phyloP scores from a whole-genome alignment of 1,140 invertebrate species.

The Caenorhabditis tropicalis region DNA sequence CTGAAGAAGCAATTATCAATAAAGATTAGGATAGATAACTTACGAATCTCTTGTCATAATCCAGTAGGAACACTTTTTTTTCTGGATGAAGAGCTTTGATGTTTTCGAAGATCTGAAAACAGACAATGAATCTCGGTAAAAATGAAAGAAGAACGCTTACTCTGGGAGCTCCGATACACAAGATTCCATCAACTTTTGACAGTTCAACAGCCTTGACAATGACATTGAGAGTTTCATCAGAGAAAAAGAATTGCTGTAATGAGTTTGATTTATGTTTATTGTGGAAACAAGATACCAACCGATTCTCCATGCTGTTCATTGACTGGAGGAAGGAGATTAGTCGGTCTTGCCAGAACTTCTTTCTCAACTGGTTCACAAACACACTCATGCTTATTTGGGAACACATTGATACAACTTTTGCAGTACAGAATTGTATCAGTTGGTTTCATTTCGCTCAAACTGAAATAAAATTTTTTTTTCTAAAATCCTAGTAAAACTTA shows the following conservation, averaged over 20 bases:
- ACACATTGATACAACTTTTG: conserved; percentile 4
- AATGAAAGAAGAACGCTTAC: not conserved
- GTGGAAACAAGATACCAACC: conserved; percentile 7
- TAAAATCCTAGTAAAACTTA: not conserved
- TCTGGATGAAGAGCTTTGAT: not conserved
- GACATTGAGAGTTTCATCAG: conserved; percentile 32
- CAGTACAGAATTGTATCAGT: conserved; percentile 8
- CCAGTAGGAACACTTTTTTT: conserved; percentile 40
- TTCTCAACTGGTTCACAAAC: not conserved
- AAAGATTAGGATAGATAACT: not conserved
- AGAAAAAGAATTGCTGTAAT: conserved; percentile 53
- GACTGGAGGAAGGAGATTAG: conserved; percentile 30
- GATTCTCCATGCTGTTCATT: conserved; percentile 50
- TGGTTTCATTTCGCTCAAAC: conserved; percentile 8
- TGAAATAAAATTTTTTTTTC: not conserved
- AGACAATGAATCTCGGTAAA: not conserved
- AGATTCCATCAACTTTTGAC: conserved; percentile 42
- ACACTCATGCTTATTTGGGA: conserved; percentile 33
- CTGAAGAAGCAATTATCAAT: not conserved
- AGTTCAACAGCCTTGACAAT: not conserved
- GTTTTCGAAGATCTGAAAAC: conserved; percentile 32
- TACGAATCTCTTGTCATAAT: conserved; percentile 51
- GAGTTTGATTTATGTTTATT: not conserved
- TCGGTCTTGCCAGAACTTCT: conserved; percentile 8
- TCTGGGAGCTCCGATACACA: conserved; percentile 51